A percentile compares a stretch with the other conserved stretches of the same genome.
Evolutionary conservation across 1,140 invertebrate genomes (phyloP).

Genomic region (Schmidtea mediterranea): DNA sequence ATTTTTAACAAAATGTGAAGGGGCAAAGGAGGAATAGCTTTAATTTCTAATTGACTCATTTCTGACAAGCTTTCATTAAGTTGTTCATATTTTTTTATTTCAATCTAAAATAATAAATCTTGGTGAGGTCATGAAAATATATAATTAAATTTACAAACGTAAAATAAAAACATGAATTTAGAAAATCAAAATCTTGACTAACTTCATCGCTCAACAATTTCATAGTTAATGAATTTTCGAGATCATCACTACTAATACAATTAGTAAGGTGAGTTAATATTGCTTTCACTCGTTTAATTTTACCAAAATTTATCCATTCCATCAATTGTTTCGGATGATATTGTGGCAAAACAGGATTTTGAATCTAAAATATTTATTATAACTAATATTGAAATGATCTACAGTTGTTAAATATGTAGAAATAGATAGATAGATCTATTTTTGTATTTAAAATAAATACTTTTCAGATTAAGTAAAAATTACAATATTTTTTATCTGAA

Average conservation of each 20-base stretch:
- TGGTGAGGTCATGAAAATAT: no score
- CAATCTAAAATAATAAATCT: no score
- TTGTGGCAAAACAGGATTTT: conserved; percentile 72
- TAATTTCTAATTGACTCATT: conserved; percentile 46
- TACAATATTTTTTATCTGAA: no score
- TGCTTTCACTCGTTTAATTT: conserved; percentile 83
- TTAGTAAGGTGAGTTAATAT: conserved; percentile 76
- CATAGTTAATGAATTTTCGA: no score
- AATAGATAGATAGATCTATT: no score
- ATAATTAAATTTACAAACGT: no score
- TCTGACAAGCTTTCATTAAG: conserved; percentile 47
- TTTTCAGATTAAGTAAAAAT: no score
- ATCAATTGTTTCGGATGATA: conserved; percentile 96
- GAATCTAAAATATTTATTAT: background rate
- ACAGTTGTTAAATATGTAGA: no score
- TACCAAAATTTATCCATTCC: conserved; percentile 90
- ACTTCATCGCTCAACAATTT: conserved; percentile 6
- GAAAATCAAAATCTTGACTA: background rate
- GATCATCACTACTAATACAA: conserved; percentile 11
- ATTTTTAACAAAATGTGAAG: conserved; percentile 75
- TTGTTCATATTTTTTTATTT: conserved; percentile 3
- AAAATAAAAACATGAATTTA: no score
- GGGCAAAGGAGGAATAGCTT: conserved; percentile 75
- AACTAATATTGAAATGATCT: conserved; percentile 25
- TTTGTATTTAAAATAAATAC: no score